Evolutionary conservation across 2,797 vertebrate genomes (phyloP).

Genomic region (Yasuhikotakia modesta): DNA sequence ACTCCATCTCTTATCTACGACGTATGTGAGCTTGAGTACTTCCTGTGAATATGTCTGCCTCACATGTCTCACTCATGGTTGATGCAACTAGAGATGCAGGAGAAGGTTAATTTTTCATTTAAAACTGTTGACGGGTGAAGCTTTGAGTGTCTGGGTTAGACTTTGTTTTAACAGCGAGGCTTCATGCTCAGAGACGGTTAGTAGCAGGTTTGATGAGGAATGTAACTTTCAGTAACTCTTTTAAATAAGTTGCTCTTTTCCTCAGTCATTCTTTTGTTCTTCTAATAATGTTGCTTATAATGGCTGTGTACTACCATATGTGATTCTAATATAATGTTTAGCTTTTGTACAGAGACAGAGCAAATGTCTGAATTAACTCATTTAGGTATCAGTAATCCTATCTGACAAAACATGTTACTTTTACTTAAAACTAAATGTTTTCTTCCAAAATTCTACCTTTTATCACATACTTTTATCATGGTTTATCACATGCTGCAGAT

Average conservation of each 20-base stretch:
- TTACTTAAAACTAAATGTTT: too few species aligned
- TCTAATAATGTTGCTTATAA: conserved; percentile 83
- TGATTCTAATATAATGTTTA: not conserved
- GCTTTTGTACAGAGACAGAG: not conserved
- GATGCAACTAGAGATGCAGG: conserved; percentile 44
- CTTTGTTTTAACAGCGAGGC: conserved; percentile 54
- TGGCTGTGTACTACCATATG: not conserved
- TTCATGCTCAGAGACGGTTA: conserved; percentile 50
- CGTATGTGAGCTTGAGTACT: conserved; percentile 93
- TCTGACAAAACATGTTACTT: too few species aligned
- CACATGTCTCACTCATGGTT: conserved; percentile 43
- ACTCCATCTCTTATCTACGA: conserved; percentile 97
- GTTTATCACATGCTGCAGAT: too few species aligned
- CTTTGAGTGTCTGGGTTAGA: conserved; percentile 61
- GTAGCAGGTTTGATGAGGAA: conserved; percentile 57
- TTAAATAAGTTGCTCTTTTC: conserved; percentile 70
- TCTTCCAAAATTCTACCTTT: too few species aligned
- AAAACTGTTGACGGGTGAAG: too few species aligned
- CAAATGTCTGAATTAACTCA: not conserved
- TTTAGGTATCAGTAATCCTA: too few species aligned
- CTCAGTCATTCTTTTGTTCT: conserved; percentile 86
- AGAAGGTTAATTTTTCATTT: conserved; percentile 55
- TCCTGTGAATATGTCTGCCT: conserved; percentile 81
- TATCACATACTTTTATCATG: too few species aligned
- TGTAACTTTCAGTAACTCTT: conserved; percentile 59